Percentiles rank a stretch among this genome's conserved stretches.
phyloP scores from a whole-genome alignment of 2,113 vertebrate species.

The Amia ocellicauda region DNA sequence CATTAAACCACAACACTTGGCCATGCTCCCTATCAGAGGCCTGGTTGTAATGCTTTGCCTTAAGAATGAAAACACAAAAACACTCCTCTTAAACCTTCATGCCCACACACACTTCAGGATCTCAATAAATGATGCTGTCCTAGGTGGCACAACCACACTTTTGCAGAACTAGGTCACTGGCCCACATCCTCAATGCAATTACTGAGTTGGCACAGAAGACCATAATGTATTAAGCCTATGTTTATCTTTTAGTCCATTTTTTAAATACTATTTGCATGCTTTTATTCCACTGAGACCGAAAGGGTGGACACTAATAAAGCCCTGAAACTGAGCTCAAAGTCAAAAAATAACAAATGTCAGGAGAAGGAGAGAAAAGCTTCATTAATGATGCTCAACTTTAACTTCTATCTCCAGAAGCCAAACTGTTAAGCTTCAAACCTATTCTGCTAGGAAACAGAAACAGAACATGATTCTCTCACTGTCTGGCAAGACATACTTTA shows the following conservation, averaged over 20 bases:
- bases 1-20: no score
- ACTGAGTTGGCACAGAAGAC: background rate
- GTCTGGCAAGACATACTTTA: background rate
- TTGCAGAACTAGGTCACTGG: background rate
- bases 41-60: no score
- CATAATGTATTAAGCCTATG: no score
- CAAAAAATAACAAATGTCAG: background rate
- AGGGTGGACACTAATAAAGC: no score
- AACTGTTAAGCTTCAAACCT: background rate
- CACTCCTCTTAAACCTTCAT: no score
- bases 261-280: no score
- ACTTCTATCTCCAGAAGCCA: background rate
- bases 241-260: no score
- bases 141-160: background rate
- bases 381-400: background rate
- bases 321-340: background rate
- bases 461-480: background rate
- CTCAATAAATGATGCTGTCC: no score
- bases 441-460: background rate
- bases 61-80: no score
- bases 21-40: no score
- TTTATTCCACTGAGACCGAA: no score
- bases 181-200: background rate
- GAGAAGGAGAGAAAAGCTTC: slow-evolving; percentile 47
- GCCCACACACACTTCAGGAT: no score